These are phyloP conservation scores for Heliconius hewitsoni DNA, from an alignment of 1,140 invertebrate species.

Conservation along the genomic window DNA sequence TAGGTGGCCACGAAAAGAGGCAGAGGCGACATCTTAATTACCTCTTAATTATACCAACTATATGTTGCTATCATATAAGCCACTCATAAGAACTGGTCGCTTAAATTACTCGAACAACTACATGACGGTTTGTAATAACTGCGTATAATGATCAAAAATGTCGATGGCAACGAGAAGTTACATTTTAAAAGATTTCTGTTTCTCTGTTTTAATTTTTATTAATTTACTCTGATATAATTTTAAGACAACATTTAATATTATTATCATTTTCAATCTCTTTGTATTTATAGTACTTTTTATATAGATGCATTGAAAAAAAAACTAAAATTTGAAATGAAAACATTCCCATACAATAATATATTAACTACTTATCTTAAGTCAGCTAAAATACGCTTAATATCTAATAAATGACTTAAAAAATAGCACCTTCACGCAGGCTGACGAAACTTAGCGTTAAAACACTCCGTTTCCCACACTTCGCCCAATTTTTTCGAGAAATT, in stretches of 20 bases:
- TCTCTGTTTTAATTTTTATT: no score
- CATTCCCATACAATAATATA: no score
- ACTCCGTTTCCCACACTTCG: no score
- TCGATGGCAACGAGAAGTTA: not conserved
- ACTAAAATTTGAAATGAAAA: no score
- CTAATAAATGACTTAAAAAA: no score
- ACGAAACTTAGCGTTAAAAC: no score
- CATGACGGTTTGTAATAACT: not conserved
- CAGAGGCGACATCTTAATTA: slow-evolving; percentile 50
- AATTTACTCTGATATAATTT: not conserved
- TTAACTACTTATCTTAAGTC: no score
- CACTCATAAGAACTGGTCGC: slow-evolving; percentile 6
- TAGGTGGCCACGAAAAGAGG: slow-evolving; percentile 26
- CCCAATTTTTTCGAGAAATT: no score
- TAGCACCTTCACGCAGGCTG: no score
- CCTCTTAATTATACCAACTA: slow-evolving; percentile 41
- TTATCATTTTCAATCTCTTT: not conserved
- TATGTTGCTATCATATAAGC: slow-evolving; percentile 36
- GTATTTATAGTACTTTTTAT: not conserved
- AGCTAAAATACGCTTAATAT: no score
- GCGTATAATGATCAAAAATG: not conserved
- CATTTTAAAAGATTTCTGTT: not conserved
- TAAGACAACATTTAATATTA: not conserved
- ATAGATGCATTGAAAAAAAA: not conserved
- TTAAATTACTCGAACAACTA: slow-evolving; percentile 17